Evolutionary conservation across 1,140 invertebrate species (phyloP).

Genomic region (Arion vulgaris): DNA sequence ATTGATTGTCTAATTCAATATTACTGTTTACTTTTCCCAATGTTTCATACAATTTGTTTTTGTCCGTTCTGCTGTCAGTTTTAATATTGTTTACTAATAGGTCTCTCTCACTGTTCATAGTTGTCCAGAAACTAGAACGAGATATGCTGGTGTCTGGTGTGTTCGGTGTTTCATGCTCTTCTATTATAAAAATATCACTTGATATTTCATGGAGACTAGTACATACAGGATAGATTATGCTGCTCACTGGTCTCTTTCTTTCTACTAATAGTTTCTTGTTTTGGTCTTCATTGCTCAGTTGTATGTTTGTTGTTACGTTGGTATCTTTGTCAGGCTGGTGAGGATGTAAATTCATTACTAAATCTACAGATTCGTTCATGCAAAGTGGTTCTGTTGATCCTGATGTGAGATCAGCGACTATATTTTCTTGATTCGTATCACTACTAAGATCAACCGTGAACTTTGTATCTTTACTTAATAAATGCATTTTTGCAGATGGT

Average conservation of each 20-base stretch:
- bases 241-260: not conserved
- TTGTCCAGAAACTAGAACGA: not conserved
- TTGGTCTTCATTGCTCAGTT: not conserved
- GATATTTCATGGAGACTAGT: not conserved
- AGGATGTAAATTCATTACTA: no score
- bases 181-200: not conserved
- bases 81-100: not conserved
- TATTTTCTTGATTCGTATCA: no score
- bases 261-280: not conserved
- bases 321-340: not conserved
- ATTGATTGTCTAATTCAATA: no score
- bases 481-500: not conserved
- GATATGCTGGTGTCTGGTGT: not conserved
- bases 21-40: not conserved
- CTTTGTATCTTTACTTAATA: not conserved
- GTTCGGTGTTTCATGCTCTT: not conserved
- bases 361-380: no score
- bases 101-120: not conserved
- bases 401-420: no score
- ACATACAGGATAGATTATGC: not conserved
- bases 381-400: no score
- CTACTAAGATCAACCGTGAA: not conserved
- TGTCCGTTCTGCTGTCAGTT: not conserved
- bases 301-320: not conserved
- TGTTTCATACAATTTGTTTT: not conserved